These are phyloP conservation scores for Panthera tigris DNA, from an alignment of 2,113 vertebrate genomes.

Conservation along the genomic window DNA sequence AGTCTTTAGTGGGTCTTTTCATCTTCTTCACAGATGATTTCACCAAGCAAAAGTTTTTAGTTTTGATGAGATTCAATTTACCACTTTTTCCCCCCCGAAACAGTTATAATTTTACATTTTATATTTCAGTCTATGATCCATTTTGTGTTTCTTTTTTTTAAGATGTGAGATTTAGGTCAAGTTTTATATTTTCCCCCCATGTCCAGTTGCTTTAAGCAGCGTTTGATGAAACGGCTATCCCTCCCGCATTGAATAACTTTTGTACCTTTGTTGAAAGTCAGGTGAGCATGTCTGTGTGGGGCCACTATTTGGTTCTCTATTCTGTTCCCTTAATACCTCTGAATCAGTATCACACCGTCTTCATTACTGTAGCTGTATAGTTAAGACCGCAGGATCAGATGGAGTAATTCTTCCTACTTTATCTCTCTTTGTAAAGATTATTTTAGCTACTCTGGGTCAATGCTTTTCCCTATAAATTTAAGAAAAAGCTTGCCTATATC, in stretches of 20 bases:
- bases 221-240: neutral
- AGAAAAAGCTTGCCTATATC: neutral
- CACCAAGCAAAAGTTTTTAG: neutral
- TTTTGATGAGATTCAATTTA: neutral
- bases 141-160: neutral
- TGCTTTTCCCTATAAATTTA: neutral
- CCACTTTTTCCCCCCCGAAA: neutral
- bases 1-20: neutral
- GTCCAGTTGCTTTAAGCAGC: neutral
- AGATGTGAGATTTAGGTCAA: neutral
- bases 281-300: neutral
- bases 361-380: neutral
- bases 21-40: neutral
- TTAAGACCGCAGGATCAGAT: neutral
- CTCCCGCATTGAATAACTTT: neutral
- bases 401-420: neutral
- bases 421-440: neutral
- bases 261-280: neutral
- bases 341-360: neutral
- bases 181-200: neutral
- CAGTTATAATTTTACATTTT: constrained; percentile 1
- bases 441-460: neutral
- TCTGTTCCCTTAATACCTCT: neutral
- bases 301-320: neutral
- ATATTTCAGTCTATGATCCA: neutral